phyloP scores from a whole-genome alignment of 2,113 vertebrate species.

The Alectura lathami region DNA sequence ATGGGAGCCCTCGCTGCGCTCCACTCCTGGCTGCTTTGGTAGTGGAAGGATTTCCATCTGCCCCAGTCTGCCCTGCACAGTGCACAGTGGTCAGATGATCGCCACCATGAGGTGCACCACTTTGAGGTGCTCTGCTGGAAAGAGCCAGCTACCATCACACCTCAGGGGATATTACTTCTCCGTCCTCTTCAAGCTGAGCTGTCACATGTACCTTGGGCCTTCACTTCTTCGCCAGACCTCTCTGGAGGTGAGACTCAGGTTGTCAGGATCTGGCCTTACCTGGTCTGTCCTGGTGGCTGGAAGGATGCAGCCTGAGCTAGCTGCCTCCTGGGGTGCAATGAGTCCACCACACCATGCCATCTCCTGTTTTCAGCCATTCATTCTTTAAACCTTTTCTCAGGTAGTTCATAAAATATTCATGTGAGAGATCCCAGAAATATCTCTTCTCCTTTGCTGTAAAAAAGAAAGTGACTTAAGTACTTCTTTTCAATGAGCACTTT shows the following conservation, averaged over 20 bases:
- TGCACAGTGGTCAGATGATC: not conserved
- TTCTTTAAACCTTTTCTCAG: constrained; percentile 15
- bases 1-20: not conserved
- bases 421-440: not conserved
- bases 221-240: not conserved
- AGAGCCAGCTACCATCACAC: not conserved
- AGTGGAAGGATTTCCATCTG: not conserved
- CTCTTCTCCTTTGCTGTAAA: not conserved
- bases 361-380: constrained; percentile 14
- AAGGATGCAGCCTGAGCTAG: not conserved
- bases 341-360: not conserved
- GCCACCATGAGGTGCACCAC: not conserved
- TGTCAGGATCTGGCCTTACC: not conserved
- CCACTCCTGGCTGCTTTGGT: not conserved
- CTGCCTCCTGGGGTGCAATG: not conserved
- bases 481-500: not conserved
- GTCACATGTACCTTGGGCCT: too few species aligned
- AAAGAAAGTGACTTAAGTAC: not conserved
- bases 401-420: constrained; percentile 46
- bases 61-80: not conserved
- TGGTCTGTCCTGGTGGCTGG: not conserved
- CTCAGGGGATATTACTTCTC: not conserved
- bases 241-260: not conserved
- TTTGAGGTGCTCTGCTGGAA: not conserved
- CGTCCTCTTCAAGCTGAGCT: too few species aligned